Evolutionary conservation across 92 coral and sea anemone genomes (phyloP), one percentile per base, ranked within the genome.

Genomic region (Palythoa heliodiscus): DNA sequence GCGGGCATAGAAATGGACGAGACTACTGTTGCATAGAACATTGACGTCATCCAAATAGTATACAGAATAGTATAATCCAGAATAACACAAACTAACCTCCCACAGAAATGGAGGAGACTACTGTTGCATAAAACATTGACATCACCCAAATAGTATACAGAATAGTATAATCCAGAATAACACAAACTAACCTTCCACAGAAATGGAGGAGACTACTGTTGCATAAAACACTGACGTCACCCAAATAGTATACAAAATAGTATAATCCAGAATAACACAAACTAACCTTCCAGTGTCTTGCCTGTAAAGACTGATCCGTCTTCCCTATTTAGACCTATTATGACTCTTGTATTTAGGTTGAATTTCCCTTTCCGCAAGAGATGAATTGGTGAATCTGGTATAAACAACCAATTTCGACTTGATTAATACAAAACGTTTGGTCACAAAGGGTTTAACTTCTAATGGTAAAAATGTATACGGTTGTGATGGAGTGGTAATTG

Each of bases 311-410:
- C 79, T 3, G 70, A 66, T 17, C 82, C 86, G 2, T 88, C 92
- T 70, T 89, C 87, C 82, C 75, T 87, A 47, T 76, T 85, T 16
- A 88, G 76, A 5, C 86, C 87, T 60, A 88, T 88, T 80, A 83
- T 78, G 7, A 89, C 86, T 25, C 82, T 50, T 20, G 71, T 72
- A 1, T 85, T 67, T 9, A 25, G 61, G 73, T 85, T 85, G 84
- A 85, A 89, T 61, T 71, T 71, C 14, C 92, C 92, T 55, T 79
- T 66, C 3, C 67, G 68, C 29, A 89, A 53, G 1, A 89, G 83
- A 63, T 85, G 78, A 19, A 61, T 29, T 47, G 92, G 92, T 7
- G 73, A 63, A 73, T 85, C 92, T 89, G 87, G 73, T 4, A 43
- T 4, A 75, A 14, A 61, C 25, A n/a, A 37, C 25, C 25, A 19